A percentile compares a stretch with the other conserved stretches of the same genome.
Conservation (phyloP, 2,113 vertebrate genomes). For the Rousettus leschenaultii region DNA sequence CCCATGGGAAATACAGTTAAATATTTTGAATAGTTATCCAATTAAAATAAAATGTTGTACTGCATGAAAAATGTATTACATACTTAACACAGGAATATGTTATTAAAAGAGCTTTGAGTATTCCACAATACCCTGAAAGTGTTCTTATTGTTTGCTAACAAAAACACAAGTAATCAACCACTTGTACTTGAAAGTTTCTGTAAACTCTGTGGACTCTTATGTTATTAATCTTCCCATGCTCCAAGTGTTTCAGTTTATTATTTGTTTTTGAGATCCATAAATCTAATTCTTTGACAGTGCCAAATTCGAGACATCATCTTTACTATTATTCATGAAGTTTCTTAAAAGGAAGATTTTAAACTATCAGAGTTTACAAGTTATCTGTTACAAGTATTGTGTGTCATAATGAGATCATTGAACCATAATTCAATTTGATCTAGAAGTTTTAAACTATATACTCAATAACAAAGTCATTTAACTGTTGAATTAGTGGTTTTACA, state of each 20-base stretch:
- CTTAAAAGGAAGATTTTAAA: slow-evolving; percentile 43
- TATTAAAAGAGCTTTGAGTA: neutral
- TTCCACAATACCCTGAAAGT: neutral
- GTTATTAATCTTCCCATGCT: neutral
- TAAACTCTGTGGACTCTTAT: neutral
- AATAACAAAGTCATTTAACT: slow-evolving; percentile 57
- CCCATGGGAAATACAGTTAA: neutral
- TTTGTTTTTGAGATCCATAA: slow-evolving; percentile 51
- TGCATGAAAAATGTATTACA: neutral
- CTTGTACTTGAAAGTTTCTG: neutral
- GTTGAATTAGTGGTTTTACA: slow-evolving; percentile 47
- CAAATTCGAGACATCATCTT: neutral
- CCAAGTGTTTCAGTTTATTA: neutral
- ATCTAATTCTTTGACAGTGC: slow-evolving; percentile 23
- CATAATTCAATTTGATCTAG: slow-evolving; percentile 68
- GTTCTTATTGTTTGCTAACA: neutral
- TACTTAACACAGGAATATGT: neutral
- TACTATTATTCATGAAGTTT: slow-evolving; percentile 31
- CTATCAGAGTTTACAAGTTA: slow-evolving; percentile 44
- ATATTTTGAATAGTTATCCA: neutral
- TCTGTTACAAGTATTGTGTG: slow-evolving; percentile 49
- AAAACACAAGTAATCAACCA: neutral
- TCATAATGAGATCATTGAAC: slow-evolving; percentile 40
- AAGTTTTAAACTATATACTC: slow-evolving; percentile 42
- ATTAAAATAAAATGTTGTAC: neutral